A percentile compares a stretch with the other conserved stretches of the same genome.
phyloP scores from a whole-genome alignment of 2,888 invertebrate species.

The Pyrrhosoma nymphula region DNA sequence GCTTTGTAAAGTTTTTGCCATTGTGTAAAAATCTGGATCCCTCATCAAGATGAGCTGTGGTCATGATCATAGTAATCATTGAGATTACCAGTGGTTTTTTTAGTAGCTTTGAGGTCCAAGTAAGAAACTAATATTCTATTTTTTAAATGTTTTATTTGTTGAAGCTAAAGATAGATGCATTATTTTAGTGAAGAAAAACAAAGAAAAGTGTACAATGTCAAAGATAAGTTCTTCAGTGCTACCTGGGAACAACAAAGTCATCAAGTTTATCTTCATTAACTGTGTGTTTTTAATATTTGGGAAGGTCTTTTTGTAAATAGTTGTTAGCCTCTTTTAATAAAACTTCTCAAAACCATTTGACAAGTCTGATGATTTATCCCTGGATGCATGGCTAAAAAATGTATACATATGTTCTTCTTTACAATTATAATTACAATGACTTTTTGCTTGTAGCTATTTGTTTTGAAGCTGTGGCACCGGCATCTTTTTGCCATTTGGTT shows the following conservation, averaged over 20 bases:
- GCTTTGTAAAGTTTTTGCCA: slow-evolving; percentile 34
- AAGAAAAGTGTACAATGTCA: slow-evolving; percentile 28
- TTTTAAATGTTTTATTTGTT: slow-evolving; percentile 42
- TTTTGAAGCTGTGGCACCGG: background rate
- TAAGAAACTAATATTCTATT: slow-evolving; percentile 2
- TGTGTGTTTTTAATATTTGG: slow-evolving; percentile 56
- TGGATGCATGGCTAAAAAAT: background rate
- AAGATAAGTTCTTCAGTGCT: slow-evolving; percentile 27
- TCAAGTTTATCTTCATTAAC: slow-evolving; percentile 45
- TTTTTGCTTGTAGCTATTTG: background rate
- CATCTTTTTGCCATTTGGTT: background rate
- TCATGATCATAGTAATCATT: background rate
- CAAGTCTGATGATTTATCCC: background rate
- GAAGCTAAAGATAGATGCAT: slow-evolving; percentile 23
- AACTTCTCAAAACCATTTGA: background rate
- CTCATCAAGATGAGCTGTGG: background rate
- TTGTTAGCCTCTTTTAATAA: slow-evolving; percentile 64
- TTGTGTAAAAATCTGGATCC: slow-evolving; percentile 24
- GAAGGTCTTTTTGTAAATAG: slow-evolving; percentile 65
- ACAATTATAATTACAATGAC: background rate
- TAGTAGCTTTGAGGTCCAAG: slow-evolving; percentile 16
- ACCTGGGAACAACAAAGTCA: slow-evolving; percentile 36
- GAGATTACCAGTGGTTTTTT: background rate
- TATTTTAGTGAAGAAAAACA: slow-evolving; percentile 23
- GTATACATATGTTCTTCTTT: background rate